Evolutionary conservation across 2,888 invertebrate species (phyloP).

Genomic region (Aphidius colemani): DNA sequence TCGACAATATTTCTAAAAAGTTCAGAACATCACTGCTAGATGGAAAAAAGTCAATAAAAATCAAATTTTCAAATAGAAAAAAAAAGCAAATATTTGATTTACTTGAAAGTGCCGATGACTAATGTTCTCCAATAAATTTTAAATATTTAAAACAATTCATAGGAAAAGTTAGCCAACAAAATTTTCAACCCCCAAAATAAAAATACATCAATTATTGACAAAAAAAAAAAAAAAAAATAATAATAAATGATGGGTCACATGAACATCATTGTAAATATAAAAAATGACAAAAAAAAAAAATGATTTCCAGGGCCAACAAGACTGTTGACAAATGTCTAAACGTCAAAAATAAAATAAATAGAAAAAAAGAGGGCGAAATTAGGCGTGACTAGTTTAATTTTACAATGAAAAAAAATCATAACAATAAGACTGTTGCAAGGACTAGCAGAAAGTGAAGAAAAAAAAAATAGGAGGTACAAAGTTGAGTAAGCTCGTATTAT

Average conservation of each 20-base stretch:
- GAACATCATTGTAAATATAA: neutral
- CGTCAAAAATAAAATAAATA: too few relatives aligned
- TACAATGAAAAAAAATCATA: conserved; percentile 6
- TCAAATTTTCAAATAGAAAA: neutral
- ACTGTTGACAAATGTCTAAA: neutral
- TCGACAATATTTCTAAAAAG: neutral
- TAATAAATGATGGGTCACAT: too few relatives aligned
- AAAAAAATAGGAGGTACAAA: conserved; percentile 2
- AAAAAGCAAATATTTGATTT: neutral
- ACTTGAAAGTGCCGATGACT: neutral
- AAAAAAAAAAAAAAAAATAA: too few relatives aligned
- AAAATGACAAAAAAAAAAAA: neutral
- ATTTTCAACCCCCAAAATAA: too few relatives aligned
- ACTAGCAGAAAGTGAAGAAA: neutral
- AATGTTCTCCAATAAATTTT: neutral
- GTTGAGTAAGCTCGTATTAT: conserved; percentile 12
- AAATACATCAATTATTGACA: too few relatives aligned
- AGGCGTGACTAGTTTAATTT: neutral
- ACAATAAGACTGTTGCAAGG: conserved; percentile 6
- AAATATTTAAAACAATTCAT: neutral
- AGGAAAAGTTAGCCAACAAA: too few relatives aligned
- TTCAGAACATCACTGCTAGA: neutral
- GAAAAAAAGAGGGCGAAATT: too few relatives aligned
- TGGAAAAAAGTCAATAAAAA: neutral
- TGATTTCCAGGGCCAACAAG: neutral